Conservation (phyloP, 2,888 invertebrate genomes). For the Esperia sulphurella region DNA sequence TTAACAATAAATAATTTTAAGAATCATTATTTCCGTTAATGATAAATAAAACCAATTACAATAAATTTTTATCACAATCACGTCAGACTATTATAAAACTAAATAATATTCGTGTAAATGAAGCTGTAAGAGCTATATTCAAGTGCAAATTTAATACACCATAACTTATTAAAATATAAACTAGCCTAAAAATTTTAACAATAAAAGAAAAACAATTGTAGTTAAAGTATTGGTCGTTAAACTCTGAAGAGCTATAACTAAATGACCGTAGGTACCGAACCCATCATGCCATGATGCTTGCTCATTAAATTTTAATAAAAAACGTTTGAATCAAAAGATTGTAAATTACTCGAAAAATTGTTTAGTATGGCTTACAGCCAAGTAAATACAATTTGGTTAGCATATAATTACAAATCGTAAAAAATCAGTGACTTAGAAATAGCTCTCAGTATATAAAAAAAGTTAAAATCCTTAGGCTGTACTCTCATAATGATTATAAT, state of each 20-base stretch:
- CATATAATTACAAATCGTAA: conserved; percentile 62
- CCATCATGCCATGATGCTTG: conserved; percentile 76
- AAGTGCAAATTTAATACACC: conserved; percentile 74
- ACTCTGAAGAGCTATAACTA: conserved; percentile 77
- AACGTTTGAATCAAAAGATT: conserved; percentile 66
- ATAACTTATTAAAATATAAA: conserved; percentile 77
- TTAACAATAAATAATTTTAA: conserved; percentile 63
- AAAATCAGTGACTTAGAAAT: conserved; percentile 77
- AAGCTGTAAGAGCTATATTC: conserved; percentile 72
- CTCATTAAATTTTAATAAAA: conserved; percentile 58
- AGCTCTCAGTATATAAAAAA: conserved; percentile 77
- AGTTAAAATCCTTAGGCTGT: conserved; percentile 80
- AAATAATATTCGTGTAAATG: conserved; percentile 53
- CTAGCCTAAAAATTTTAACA: conserved; percentile 80
- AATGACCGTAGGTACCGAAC: conserved; percentile 60
- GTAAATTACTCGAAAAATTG: conserved; percentile 77
- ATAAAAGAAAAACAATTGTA: conserved; percentile 66
- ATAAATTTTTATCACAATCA: conserved; percentile 71
- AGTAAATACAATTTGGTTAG: conserved; percentile 52
- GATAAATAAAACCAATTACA: conserved; percentile 60
- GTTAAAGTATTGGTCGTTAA: conserved; percentile 73
- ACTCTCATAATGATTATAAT: conserved; percentile 75
- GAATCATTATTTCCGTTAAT: conserved; percentile 36
- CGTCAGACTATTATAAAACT: conserved; percentile 70
- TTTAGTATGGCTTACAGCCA: conserved; percentile 64